These are phyloP conservation scores for Cantharis flavilabris DNA, from an alignment of 2,888 invertebrate species.

Conservation along the genomic window DNA sequence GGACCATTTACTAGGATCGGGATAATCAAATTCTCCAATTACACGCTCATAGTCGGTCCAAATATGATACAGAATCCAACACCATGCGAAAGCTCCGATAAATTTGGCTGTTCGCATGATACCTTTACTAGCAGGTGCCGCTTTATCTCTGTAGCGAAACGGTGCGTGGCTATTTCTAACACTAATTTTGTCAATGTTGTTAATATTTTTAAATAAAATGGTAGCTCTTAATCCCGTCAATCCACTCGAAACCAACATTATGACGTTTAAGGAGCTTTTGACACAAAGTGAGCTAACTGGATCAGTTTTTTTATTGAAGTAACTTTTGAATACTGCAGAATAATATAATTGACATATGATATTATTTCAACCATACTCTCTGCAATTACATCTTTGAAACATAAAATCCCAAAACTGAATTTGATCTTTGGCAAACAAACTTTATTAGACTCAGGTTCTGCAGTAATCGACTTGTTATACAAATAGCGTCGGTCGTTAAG, in stretches of 20 bases:
- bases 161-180: constrained; percentile 49
- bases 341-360: neutral
- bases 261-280: neutral
- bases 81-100: constrained; percentile 75
- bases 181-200: constrained; percentile 46
- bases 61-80: constrained; percentile 83
- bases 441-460: constrained; percentile 20
- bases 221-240: constrained; percentile 18
- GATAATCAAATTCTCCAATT: constrained; percentile 74
- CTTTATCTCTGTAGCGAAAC: constrained; percentile 64
- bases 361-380: neutral
- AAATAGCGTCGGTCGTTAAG: constrained; percentile 38
- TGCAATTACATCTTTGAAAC: neutral
- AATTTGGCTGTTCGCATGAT: constrained; percentile 59
- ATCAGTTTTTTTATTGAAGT: neutral
- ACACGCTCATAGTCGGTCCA: constrained; percentile 77
- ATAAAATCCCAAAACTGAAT: constrained; percentile 1
- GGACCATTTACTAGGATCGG: constrained; percentile 73
- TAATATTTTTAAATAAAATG: constrained; percentile 13
- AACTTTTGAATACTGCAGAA: neutral
- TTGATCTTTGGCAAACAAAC: constrained; percentile 17
- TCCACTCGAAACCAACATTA: constrained; percentile 33
- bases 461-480: constrained; percentile 37
- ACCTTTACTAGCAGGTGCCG: constrained; percentile 58
- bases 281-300: neutral